Evolutionary conservation across 1,140 invertebrate genomes (phyloP), one percentile per base, ranked within the genome.

Genomic region (Chrysopa pallens): DNA sequence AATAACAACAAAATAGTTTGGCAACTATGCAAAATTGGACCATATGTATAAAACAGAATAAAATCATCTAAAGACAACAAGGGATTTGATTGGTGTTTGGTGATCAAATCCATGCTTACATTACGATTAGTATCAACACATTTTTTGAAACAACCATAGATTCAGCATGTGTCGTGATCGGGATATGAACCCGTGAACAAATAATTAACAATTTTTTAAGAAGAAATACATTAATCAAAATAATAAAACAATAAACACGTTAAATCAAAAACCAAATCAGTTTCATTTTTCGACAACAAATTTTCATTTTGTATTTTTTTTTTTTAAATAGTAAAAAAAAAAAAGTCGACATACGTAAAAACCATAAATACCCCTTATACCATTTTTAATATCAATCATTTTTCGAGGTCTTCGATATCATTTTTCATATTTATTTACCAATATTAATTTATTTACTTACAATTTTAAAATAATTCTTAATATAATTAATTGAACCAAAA

Each of bases 101-200:
- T 15, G 14, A 39, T 17, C 38, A 39, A 13, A 39, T 33, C 23
- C 61, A 84, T 85, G 82, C 79, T 85, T 72, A 84, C 79, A 67
- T 78, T 84, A 74, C 77, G 82, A 67, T 70, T 84, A 58, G 80
- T 85, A 45, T 84, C 82, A 57, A 85, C 82, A 61, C 81, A 85
- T 60, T 85, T 84, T 61, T 66, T 85, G 63, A 85, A 85, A 67
- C 82, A 85, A 64, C 81, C 82, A 73, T 84, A 83, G 74, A 67
- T 51, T 49, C 40, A 63, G 66, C 57, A 80, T 81, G 78, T 81
- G 76, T 68, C 73, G 75, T 52, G 77, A 80, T 69, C 67, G 77
- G 66, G 77, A 81, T 72, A 79, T 80, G 76, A 70, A 74, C 60
- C 70, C 69, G 56, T 64, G 63, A 56, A 59, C 51, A 42, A 11